Percentiles rank a stretch among this genome's conserved stretches.
Conservation (phyloP, 2,888 invertebrate genomes). For the Choristoneura rosaceana region DNA sequence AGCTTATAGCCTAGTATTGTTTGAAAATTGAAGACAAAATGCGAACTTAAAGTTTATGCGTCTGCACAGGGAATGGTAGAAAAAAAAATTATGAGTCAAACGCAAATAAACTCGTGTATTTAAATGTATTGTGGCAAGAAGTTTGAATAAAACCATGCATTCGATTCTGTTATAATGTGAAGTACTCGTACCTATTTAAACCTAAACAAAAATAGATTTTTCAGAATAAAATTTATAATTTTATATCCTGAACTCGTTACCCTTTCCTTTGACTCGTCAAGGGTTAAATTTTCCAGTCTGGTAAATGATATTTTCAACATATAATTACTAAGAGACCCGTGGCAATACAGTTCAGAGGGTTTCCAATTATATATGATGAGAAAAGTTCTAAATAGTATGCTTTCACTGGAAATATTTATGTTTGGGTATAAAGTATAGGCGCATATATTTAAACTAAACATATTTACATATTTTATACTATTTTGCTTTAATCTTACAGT, state of each 20-base stretch:
- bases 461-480: too few species aligned
- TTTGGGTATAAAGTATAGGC: not conserved
- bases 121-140: not conserved
- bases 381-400: constrained; percentile 20
- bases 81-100: not conserved
- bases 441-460: too few species aligned
- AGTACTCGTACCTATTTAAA: not conserved
- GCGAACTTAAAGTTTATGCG: not conserved
- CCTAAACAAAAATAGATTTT: not conserved
- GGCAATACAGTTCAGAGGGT: constrained; percentile 20
- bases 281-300: constrained; percentile 17
- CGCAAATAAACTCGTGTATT: not conserved
- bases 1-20: too few species aligned
- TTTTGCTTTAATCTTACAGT: too few species aligned
- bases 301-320: constrained; percentile 25
- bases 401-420: constrained; percentile 15
- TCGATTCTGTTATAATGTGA: not conserved
- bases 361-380: constrained; percentile 25
- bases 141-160: not conserved
- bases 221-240: constrained; percentile 10
- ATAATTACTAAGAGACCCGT: constrained; percentile 18
- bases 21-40: too few species aligned
- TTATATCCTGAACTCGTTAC: constrained; percentile 20
- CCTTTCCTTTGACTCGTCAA: constrained; percentile 21
- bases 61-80: not conserved